Evolutionary conservation across 2,113 vertebrate species (phyloP).

Genomic region (Ramphastos sulfuratus): DNA sequence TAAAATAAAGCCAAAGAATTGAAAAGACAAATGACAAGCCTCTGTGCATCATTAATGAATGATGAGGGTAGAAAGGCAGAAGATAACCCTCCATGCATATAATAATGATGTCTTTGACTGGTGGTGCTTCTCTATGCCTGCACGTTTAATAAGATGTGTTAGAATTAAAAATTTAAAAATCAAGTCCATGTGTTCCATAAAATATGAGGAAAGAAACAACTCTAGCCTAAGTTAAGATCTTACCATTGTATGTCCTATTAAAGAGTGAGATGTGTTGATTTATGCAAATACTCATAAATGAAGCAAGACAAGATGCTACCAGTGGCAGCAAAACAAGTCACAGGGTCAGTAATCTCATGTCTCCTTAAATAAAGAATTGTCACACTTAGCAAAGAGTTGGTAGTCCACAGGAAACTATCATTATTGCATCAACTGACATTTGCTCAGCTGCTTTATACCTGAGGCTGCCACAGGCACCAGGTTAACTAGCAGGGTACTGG

Average conservation of each 20-base stretch:
- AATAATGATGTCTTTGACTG: slow-evolving; percentile 54
- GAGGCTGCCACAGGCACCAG: not conserved
- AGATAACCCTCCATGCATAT: slow-evolving; percentile 63
- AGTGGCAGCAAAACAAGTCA: not conserved
- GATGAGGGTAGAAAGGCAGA: slow-evolving; percentile 53
- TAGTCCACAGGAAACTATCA: not conserved
- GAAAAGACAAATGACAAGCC: slow-evolving; percentile 64
- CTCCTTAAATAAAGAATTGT: not conserved
- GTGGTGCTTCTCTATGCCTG: slow-evolving; percentile 28
- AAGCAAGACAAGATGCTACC: not conserved
- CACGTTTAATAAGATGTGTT: slow-evolving; percentile 57
- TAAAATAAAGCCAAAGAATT: slow-evolving; percentile 62
- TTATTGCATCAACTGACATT: not conserved
- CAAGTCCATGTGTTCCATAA: slow-evolving; percentile 46
- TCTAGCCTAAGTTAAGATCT: slow-evolving; percentile 34
- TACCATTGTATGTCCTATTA: not conserved
- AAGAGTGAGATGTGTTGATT: not conserved
- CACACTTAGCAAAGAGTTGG: not conserved
- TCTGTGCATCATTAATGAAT: slow-evolving; percentile 62
- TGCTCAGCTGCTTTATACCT: not conserved
- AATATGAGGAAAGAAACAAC: slow-evolving; percentile 48
- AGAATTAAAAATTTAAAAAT: slow-evolving; percentile 68
- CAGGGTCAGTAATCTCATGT: not conserved
- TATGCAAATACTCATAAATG: slow-evolving; percentile 6
- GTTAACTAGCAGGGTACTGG: not conserved